Evolutionary conservation across 2,113 vertebrate species (phyloP).

Genomic region (Bathybates hornii): DNA sequence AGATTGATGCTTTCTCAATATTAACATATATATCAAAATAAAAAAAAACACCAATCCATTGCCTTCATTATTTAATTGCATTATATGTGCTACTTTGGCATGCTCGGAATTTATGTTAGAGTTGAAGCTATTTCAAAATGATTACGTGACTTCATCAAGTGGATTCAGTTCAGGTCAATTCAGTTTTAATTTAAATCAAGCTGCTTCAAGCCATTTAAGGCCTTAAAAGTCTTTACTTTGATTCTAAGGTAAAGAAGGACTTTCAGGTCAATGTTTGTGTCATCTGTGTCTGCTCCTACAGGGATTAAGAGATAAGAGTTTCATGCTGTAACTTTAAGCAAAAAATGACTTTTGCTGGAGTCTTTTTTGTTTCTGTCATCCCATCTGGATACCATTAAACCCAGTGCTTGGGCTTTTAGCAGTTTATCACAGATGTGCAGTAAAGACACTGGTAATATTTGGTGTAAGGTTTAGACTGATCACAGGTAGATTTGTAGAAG

Average conservation of each 20-base stretch:
- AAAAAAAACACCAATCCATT: background rate
- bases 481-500: background rate
- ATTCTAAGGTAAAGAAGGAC: background rate
- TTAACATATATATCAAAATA: background rate
- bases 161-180: background rate
- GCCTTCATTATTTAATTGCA: background rate
- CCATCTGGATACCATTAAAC: background rate
- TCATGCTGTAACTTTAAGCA: background rate
- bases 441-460: background rate
- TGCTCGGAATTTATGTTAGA: background rate
- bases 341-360: background rate
- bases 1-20: background rate
- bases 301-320: background rate
- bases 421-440: background rate
- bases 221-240: background rate
- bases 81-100: background rate
- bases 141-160: background rate
- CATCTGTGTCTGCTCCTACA: background rate
- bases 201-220: background rate
- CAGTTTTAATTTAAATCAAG: background rate
- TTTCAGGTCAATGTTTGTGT: background rate
- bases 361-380: background rate
- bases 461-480: background rate
- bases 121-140: background rate
- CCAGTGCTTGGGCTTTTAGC: background rate